These are phyloP conservation scores for Meleagris gallopavo DNA, from an alignment of 2,113 vertebrate species.

Conservation along the genomic window DNA sequence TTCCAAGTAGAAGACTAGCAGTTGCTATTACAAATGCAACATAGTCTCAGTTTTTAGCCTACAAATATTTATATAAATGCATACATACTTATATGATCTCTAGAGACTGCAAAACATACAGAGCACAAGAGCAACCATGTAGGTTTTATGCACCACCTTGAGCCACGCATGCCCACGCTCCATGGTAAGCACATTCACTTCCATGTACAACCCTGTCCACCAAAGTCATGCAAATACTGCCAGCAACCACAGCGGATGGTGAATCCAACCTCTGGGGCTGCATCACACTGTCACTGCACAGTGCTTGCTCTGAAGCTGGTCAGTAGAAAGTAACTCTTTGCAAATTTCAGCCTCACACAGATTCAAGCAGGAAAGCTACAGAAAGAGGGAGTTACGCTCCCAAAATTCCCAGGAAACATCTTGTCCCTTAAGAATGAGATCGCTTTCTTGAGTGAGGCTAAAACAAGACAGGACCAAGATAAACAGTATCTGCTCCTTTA, in stretches of 20 bases:
- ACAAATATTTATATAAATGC: background rate
- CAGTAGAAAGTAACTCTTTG: background rate
- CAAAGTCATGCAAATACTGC: background rate
- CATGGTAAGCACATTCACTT: background rate
- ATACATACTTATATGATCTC: accelerated
- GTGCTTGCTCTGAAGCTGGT: background rate
- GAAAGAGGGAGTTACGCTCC: background rate
- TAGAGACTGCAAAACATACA: background rate
- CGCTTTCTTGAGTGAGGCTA: background rate
- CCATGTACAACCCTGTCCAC: accelerated
- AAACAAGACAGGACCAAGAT: background rate
- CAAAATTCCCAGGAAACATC: background rate
- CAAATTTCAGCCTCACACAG: background rate
- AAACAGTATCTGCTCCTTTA: background rate
- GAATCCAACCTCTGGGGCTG: background rate
- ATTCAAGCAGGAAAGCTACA: background rate
- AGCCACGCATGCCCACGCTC: background rate
- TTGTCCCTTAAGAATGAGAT: background rate
- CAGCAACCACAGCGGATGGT: background rate
- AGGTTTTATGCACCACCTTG: background rate
- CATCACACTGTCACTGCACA: accelerated
- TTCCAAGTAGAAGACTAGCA: background rate
- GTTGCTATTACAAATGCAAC: background rate
- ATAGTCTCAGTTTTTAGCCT: background rate
- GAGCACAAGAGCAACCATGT: background rate